Evolutionary conservation across 2,113 vertebrate species (phyloP), one percentile per base, ranked within the genome.

Genomic region (Hystrix brachyura): DNA sequence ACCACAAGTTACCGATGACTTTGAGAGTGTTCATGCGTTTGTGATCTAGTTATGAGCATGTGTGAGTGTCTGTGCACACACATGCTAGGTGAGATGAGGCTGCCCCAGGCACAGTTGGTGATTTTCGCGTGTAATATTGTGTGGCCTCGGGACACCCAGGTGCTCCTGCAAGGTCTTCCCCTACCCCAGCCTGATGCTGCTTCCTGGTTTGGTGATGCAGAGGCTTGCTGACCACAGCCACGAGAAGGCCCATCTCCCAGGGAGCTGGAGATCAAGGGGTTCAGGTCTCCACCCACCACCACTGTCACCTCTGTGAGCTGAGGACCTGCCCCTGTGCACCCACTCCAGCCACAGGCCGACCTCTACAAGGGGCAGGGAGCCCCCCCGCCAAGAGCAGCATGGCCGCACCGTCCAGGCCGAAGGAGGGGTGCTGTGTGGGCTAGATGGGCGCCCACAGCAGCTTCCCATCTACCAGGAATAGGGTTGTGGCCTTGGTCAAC

Each of bases 341-440:
- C 95, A 4, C 7, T 8, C 3, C 1, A 72, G n/a, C n/a, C 38
- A 5, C 69, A 72, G 69, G 38, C 69, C 69, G 69, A 4, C 38
- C 38, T 5, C 32, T 38, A 38, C 38, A 38, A 38, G 38, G 38
- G 38, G 38, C 38, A 38, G 38, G 38, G 38, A 38, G 38, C 38
- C 38, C 38, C 38, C 38, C 38, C 38, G 80, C 96, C 94, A 94
- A 87, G 87, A 74, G 80, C 94, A 87, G 84, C 94, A 92, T 0
- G 0, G 86, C 43, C 57, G 19, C 4, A 83, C 43, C 57, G 19
- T 3, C 72, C 0, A 59, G 43, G 76, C 48, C 62, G 59, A 93
- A 91, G 89, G 91, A 92, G 65, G 38, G 10, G 65, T 1, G 93
- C 97, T 93, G 92, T 91, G 4, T 4, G 25, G 64, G 29, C 82